Conservation (phyloP, 1,140 invertebrate species). For the Lithobius niger region DNA sequence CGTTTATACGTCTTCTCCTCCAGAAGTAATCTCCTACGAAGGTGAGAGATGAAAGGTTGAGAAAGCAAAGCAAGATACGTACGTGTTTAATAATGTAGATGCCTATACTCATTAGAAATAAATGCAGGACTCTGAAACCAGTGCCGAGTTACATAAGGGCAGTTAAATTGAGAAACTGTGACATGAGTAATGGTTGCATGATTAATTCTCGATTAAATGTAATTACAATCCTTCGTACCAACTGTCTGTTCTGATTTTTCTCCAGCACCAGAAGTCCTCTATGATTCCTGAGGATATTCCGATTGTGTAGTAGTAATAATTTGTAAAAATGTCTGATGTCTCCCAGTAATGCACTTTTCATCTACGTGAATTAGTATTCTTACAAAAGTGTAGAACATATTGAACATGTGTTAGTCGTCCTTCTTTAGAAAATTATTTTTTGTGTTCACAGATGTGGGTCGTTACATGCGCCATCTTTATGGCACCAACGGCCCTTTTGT, state of each 20-base stretch:
- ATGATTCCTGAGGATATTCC: not conserved
- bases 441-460: not conserved
- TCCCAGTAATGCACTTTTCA: not conserved
- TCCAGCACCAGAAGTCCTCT: no score
- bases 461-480: constrained; percentile 6
- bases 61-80: no score
- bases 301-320: not conserved
- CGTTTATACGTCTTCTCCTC: not conserved
- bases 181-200: no score
- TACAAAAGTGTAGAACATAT: not conserved
- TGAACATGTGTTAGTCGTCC: not conserved
- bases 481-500: not conserved
- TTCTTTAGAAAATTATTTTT: not conserved
- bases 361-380: not conserved
- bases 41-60: no score
- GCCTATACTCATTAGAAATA: not conserved
- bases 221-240: no score
- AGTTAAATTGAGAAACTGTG: no score
- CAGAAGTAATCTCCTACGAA: no score
- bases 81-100: not conserved
- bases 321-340: not conserved
- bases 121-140: not conserved
- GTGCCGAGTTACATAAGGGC: no score
- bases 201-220: no score
- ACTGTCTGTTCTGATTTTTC: no score